Evolutionary conservation across 2,797 vertebrate genomes (phyloP).

Genomic region (Pipistrellus pipistrellus): DNA sequence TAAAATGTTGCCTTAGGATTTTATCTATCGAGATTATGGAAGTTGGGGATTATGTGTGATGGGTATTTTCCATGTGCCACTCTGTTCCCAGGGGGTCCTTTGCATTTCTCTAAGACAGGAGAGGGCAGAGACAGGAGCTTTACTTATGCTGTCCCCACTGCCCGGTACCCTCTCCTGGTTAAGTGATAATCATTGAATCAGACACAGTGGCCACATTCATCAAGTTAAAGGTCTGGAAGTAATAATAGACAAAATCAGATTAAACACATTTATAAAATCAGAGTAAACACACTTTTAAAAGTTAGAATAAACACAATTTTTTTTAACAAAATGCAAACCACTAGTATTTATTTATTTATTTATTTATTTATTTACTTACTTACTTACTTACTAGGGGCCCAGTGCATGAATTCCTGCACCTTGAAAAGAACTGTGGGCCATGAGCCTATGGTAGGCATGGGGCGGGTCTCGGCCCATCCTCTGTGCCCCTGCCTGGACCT

Average conservation of each 20-base stretch:
- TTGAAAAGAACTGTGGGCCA: too few relatives aligned
- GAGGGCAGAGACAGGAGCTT: not conserved
- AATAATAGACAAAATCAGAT: constrained; percentile 63
- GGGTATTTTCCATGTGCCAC: not conserved
- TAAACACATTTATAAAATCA: constrained; percentile 65
- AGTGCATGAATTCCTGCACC: too few relatives aligned
- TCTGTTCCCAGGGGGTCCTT: not conserved
- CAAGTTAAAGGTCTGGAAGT: constrained; percentile 70
- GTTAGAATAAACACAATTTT: constrained; percentile 20
- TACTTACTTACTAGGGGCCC: not conserved
- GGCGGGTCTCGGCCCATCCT: too few relatives aligned
- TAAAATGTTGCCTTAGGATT: not conserved
- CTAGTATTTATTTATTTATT: not conserved
- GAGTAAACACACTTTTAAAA: constrained; percentile 68
- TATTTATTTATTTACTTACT: not conserved
- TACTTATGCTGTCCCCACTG: too few relatives aligned
- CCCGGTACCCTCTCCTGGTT: not conserved
- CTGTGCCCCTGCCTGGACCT: too few relatives aligned
- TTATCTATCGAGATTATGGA: not conserved
- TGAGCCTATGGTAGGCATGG: too few relatives aligned
- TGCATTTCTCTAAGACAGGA: not conserved
- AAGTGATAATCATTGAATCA: not conserved
- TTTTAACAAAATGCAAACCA: not conserved
- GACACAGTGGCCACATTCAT: not conserved
- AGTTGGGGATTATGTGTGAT: too few relatives aligned